Conservation (phyloP, 2,113 vertebrate genomes). For the Tricholaema leucomelas region DNA sequence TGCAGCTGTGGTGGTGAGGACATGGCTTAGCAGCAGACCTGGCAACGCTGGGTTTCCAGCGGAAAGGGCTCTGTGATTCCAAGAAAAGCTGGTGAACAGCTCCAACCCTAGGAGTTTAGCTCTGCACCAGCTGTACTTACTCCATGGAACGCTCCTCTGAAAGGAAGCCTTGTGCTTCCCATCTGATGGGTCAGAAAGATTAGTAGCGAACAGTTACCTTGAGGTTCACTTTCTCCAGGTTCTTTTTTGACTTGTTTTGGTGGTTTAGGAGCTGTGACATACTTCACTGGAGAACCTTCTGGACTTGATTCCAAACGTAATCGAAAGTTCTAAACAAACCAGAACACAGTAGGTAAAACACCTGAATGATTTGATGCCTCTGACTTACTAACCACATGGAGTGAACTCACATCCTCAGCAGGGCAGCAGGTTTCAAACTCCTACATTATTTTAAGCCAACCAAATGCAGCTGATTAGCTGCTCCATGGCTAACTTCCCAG, state of each 20-base stretch:
- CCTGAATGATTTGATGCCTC: not conserved
- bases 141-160: not conserved
- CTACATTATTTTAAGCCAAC: not conserved
- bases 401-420: not conserved
- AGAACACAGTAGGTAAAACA: not conserved
- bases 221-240: slow-evolving; percentile 62
- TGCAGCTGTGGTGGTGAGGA: too few species aligned
- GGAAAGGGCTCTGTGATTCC: too few species aligned
- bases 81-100: not conserved
- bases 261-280: slow-evolving; percentile 32
- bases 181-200: not conserved
- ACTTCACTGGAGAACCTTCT: slow-evolving; percentile 70
- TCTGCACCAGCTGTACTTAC: not conserved
- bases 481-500: not conserved
- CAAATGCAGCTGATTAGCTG: not conserved
- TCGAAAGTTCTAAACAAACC: slow-evolving; percentile 69
- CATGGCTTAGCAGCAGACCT: too few species aligned
- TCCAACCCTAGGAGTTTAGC: not conserved
- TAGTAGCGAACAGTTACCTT: slow-evolving; percentile 66
- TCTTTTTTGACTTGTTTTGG: slow-evolving; percentile 67
- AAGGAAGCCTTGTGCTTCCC: not conserved
- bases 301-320: slow-evolving; percentile 73
- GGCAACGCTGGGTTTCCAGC: too few species aligned
- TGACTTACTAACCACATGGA: not conserved
- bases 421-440: not conserved